Base-by-base conservation (phyloP, 2,888 invertebrate species). In the Stenurella melanura region DNA sequence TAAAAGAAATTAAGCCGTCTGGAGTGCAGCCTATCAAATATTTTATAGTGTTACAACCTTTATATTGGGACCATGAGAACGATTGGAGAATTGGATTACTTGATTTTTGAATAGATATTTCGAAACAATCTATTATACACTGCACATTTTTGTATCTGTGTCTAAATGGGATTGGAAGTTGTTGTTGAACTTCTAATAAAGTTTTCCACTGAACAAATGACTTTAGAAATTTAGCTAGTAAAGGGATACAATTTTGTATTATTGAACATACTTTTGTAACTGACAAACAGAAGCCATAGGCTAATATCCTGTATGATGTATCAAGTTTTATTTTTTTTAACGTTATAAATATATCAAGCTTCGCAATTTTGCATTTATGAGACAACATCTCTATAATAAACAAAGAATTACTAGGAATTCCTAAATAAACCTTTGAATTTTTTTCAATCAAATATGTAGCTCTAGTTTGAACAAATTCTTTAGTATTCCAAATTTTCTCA, bases 81-180 rank as follows among this genome's bases (percentile, higher is more conserved):
- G 61, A 58, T 42, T 74, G 69, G 18, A n/a, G 17, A 61, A 61
- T 18, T 61, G 61, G 69, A 58, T 50, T 74, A 30, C 19, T 26
- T 61, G 74, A 17, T 19, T 74, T 74, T 70, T 74, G 69, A 60
- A 76, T 67, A 7, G 76, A 76, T 50, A 76, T 68, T 68, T 76
- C 76, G 60, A 76, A 73, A 56, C 76, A 76, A 38, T 73, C 26
- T 26, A 26, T 73, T 58, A 76, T 73, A 12, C 68, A 68, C 19
- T 76, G 76, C 12, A 73, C 63, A 26, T 73, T 76, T 73, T 50
- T 73, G 54, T 68, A 73, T 42, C 69, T 73, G 18, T 60, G n/a
- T 18, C 63, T 56, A 68, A 76, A 76, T 21, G 76, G 68, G 10
- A 76, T 73, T 6, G 76, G 68, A n/a, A 76, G 63, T 54, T 68